Evolutionary conservation across 2,888 invertebrate genomes (phyloP).

Genomic region (Mythimna pallens): DNA sequence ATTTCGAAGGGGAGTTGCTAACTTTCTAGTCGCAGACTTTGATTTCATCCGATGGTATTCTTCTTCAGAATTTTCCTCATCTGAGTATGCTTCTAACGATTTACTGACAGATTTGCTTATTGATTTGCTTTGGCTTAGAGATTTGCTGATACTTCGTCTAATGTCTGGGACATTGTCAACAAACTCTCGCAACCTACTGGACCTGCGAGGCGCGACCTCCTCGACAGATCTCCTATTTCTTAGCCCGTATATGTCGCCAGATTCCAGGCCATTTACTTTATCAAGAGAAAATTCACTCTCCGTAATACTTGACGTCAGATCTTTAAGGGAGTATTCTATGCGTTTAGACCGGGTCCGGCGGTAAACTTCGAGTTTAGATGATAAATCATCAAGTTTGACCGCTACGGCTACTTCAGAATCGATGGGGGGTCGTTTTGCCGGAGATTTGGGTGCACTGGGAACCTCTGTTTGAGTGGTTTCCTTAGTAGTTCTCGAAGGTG

Average conservation of each 20-base stretch:
- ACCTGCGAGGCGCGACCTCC: conserved; percentile 78
- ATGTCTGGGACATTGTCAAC: conserved; percentile 78
- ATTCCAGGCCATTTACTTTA: conserved; percentile 78
- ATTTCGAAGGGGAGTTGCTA: conserved; percentile 84
- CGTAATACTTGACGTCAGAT: conserved; percentile 70
- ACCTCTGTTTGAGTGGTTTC: conserved; percentile 67
- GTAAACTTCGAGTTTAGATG: conserved; percentile 74
- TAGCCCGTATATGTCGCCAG: conserved; percentile 75
- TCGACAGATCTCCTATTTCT: conserved; percentile 79
- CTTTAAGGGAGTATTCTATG: conserved; percentile 81
- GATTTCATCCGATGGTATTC: conserved; percentile 74
- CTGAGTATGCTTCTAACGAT: conserved; percentile 82
- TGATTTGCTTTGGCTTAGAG: conserved; percentile 78
- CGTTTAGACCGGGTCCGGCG: conserved; percentile 80
- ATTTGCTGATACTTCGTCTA: conserved; percentile 81
- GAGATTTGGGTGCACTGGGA: conserved; percentile 74
- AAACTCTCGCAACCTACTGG: conserved; percentile 80
- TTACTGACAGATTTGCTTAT: conserved; percentile 83
- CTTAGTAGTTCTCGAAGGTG: conserved; percentile 81
- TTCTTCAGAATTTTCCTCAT: conserved; percentile 83
- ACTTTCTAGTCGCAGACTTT: conserved; percentile 79
- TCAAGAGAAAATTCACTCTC: conserved; percentile 71
- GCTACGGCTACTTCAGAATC: conserved; percentile 75
- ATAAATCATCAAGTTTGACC: conserved; percentile 74
- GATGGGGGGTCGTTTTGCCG: conserved; percentile 78